Percentiles rank a stretch among this genome's conserved stretches.
phyloP scores from a whole-genome alignment of 1,140 invertebrate species.

The Bathynomus jamesi region DNA sequence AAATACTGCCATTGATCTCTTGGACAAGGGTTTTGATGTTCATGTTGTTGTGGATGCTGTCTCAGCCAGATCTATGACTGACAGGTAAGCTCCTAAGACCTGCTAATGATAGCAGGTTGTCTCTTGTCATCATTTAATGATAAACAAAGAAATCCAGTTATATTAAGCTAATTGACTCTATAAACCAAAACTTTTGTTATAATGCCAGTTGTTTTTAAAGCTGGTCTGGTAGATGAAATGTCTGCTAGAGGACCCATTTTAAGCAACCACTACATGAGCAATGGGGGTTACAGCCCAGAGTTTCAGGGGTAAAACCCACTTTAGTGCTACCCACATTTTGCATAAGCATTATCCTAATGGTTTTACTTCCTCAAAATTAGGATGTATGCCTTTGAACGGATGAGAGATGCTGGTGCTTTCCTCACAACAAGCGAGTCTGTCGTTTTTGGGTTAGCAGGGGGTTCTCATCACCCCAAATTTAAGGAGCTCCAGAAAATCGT shows the following conservation, averaged over 20 bases:
- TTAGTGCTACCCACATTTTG: no score
- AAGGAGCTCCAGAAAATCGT: slow-evolving; percentile 54
- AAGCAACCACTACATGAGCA: background rate
- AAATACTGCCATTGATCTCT: slow-evolving; percentile 52
- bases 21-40: slow-evolving; percentile 52
- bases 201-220: background rate
- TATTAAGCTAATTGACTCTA: background rate
- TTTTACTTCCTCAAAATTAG: no score
- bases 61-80: slow-evolving; percentile 52
- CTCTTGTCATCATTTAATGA: background rate
- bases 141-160: background rate
- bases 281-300: background rate
- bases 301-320: no score
- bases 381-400: slow-evolving; percentile 49
- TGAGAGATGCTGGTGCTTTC: slow-evolving; percentile 53
- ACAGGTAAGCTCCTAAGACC: slow-evolving; percentile 46
- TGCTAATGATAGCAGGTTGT: background rate
- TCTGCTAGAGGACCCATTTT: no score
- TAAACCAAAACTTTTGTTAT: background rate
- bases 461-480: slow-evolving; percentile 55
- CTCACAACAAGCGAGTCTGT: slow-evolving; percentile 58
- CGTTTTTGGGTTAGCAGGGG: slow-evolving; percentile 51
- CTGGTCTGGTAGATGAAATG: background rate
- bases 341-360: no score
- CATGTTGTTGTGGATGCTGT: slow-evolving; percentile 58